phyloP scores from a whole-genome alignment of 2,797 vertebrate genomes.

The Cephalopachus bancanus region DNA sequence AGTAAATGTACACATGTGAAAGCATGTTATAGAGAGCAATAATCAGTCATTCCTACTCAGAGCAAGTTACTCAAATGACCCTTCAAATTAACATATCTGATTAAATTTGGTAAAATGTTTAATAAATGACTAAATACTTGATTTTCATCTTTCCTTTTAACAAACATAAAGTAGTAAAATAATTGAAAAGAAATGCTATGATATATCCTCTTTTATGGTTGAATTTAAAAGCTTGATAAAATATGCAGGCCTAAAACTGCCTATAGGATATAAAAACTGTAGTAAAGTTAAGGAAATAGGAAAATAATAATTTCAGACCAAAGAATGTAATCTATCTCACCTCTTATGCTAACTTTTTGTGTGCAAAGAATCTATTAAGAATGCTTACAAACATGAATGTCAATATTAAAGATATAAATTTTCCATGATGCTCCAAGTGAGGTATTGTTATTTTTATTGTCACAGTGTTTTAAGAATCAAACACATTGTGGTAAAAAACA shows the following conservation, averaged over 20 bases:
- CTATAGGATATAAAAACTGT: neutral
- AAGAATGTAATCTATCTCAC: neutral
- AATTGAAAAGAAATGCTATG: neutral
- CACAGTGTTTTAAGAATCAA: conserved; percentile 23
- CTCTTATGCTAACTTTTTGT: neutral
- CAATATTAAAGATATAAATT: conserved; percentile 51
- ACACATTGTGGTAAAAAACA: neutral
- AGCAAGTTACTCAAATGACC: neutral
- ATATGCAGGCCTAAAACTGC: conserved; percentile 26
- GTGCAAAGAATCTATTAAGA: conserved; percentile 51
- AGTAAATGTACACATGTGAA: neutral
- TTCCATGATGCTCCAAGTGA: neutral
- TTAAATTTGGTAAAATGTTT: neutral
- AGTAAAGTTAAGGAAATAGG: conserved; percentile 36
- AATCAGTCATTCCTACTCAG: neutral
- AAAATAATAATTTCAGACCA: conserved; percentile 54
- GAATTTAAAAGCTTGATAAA: conserved; percentile 30
- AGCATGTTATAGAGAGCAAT: neutral
- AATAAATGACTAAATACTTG: neutral
- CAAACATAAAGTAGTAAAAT: neutral
- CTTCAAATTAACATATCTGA: neutral
- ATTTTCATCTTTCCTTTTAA: neutral
- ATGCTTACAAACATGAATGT: conserved; percentile 21
- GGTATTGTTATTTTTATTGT: conserved; percentile 46
- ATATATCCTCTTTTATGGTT: neutral